Conservation (phyloP, 2,113 vertebrate genomes). For the Dissostichus mawsoni region DNA sequence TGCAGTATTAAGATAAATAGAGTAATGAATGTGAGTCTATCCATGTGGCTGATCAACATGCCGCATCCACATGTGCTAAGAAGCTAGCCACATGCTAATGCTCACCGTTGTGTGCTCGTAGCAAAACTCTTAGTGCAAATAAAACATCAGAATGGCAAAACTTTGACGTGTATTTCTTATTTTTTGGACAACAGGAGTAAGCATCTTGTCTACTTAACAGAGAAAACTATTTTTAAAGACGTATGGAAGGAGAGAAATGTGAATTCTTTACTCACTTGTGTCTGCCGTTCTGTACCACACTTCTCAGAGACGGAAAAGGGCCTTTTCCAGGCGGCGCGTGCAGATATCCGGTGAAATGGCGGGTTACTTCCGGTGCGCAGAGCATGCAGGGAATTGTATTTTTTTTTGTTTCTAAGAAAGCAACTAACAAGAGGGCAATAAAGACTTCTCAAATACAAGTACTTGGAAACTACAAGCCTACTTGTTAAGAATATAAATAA, state of each 20-base stretch:
- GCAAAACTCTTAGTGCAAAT: slow-evolving; percentile 14
- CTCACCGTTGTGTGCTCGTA: slow-evolving; percentile 11
- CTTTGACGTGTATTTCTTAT: rapidly evolving
- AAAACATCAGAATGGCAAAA: neutral
- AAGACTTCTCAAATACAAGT: no score
- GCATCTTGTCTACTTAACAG: rapidly evolving
- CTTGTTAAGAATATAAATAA: no score
- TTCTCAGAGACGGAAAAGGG: slow-evolving; percentile 83
- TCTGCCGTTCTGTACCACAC: slow-evolving; percentile 69
- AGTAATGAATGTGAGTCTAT: neutral
- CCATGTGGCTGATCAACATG: slow-evolving; percentile 9
- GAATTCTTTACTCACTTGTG: slow-evolving; percentile 76
- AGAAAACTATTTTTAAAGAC: rapidly evolving
- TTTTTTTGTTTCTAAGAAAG: neutral
- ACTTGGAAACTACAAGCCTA: no score
- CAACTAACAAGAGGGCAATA: no score
- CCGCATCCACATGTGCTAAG: slow-evolving; percentile 73
- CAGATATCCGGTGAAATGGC: slow-evolving; percentile 72
- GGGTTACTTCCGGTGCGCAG: slow-evolving; percentile 51
- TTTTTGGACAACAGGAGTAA: rapidly evolving
- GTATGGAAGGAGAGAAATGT: neutral
- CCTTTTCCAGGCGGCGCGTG: slow-evolving; percentile 58
- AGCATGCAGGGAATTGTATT: slow-evolving; percentile 62
- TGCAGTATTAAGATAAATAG: rapidly evolving
- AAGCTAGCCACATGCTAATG: slow-evolving; percentile 64